Evolutionary conservation across 2,888 invertebrate species (phyloP), one percentile per base, ranked within the genome.

Genomic region (Oligia latruncula): DNA sequence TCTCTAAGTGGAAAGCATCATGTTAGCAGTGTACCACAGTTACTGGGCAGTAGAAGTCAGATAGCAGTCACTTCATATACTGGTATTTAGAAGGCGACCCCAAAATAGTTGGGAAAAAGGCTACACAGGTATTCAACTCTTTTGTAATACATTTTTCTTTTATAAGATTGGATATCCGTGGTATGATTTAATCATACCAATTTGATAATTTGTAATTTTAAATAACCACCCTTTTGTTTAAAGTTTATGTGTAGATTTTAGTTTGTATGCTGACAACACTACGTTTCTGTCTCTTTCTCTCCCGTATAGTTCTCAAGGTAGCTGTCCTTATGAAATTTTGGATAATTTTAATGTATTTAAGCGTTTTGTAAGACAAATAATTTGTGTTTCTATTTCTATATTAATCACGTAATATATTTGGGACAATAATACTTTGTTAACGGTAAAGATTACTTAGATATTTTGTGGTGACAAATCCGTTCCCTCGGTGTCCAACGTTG

Each of bases 281-380:
- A 86, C 80, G 79, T 85, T 83, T 92, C 95, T 94, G 78, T 96
- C 96, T 96, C 96, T 97, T 97, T 97, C 95, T 92, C 96, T 96
- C 96, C 96, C 95, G 95, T 94, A 94, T 91, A 95, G 94, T 95
- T 93, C 93, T 95, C 95, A 96, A 97, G 96, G 96, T 97, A 96
- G 95, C 91, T 91, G 95, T 93, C 92, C 90, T 86, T 91, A 91
- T 88, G 88, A 89, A 92, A 93, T 94, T 95, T 93, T 93, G 86
- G 85, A 84, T 89, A 87, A 92, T 90, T 93, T 93, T 93, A 85
- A 84, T 86, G 80, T 89, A 92, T 93, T 92, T 92, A 89, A 75
- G 81, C 62, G 79, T 81, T 90, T 89, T 92, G 82, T 86, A 77
- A 81, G 52, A 86, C 83, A 95, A 95, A 95, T 95, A 95, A 85